Evolutionary conservation across 2,797 vertebrate species (phyloP), one percentile per base, ranked within the genome.

Genomic region (Urosaurus nigricauda): DNA sequence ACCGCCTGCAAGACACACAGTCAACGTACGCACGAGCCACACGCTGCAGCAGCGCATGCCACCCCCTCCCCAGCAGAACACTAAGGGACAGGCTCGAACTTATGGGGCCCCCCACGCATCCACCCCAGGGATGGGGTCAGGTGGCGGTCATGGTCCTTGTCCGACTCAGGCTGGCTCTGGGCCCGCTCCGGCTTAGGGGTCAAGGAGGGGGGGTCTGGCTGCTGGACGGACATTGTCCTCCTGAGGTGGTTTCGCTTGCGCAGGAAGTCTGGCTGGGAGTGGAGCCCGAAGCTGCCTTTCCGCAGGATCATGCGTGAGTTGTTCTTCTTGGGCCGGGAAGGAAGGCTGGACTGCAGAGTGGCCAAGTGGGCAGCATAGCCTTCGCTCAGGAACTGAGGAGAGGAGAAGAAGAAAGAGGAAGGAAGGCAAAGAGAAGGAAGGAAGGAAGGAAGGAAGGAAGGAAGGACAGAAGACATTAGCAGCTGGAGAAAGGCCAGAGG

Each of bases 161-260:
- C 98, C 0, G 98, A 98, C 94, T 99, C 99, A 0, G 99, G 99
- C 95, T 99, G 99, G 96, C 99, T 99, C 97, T 99, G 99, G 53
- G 99, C 99, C 56, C 99, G 97, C 96, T 99, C 99, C 0, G 99
- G 99, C 94, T 99, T 99, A 90, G 98, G 99, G 95, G 98, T 98
- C 0, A 96, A 93, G 82, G 97, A 97, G 0, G 98, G 99, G 0
- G 99, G 98, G 91, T 99, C 98, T 0, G 99, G 98, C 90, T 99
- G 99, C 95, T 99, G 99, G 40, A 99, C 99, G 0, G 98, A 99
- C 98, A 99, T 98, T 94, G 99, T 98, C 94, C 99, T 96, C 68
- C 98, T 98, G 91, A 99, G 97, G 93, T 99, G 99, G 88, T 98
- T 98, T 89, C 99, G 98, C 95, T 99, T 99, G 86, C 98, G 98